Evolutionary conservation across 2,888 invertebrate species (phyloP), one percentile per base, ranked within the genome.

Genomic region (Spisula subtruncata): DNA sequence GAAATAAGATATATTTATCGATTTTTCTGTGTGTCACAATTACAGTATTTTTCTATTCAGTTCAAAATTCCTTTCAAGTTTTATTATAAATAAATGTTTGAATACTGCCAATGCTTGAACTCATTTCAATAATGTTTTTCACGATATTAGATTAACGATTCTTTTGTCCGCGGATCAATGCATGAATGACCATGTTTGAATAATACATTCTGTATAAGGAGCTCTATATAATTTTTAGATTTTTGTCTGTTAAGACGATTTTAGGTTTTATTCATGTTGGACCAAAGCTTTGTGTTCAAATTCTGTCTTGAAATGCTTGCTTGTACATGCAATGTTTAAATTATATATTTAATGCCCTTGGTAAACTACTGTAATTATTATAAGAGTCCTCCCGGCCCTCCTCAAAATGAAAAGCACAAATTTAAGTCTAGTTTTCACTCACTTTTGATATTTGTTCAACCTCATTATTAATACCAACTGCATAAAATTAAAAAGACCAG

Each of bases 21-120:
- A 35, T 75, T 75, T 75, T 32, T 75, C 32, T 32, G 2, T 32
- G 8, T 32, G 29, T 75, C 32, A 32, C 32, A 32, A 32, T 32
- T 35, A 75, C 25, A 32, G 75, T 32, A 75, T 60, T 32, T 71
- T 75, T 35, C 75, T 75, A 32, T 75, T 75, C 75, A 75, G 16
- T 16, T 75, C n/a, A n/a, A n/a, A n/a, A n/a, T n/a, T n/a, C 75
- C 18, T 75, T 18, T 35, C 35, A 75, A 18, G 60, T 66, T 66
- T 51, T 66, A 32, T 32, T 75, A 75, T 32, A 75, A 75, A 75
- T 35, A 35, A 75, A 35, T 75, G 32, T 35, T 75, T 35, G 35
- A 75, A 35, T 32, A 35, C 12, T 12, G 32, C 41, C 32, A 32
- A 75, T 75, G 75, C 75, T 32, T 75, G 75, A 75, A 75, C 75